phyloP scores from a whole-genome alignment of 2,797 vertebrate genomes.

The Gallinago stenura region DNA sequence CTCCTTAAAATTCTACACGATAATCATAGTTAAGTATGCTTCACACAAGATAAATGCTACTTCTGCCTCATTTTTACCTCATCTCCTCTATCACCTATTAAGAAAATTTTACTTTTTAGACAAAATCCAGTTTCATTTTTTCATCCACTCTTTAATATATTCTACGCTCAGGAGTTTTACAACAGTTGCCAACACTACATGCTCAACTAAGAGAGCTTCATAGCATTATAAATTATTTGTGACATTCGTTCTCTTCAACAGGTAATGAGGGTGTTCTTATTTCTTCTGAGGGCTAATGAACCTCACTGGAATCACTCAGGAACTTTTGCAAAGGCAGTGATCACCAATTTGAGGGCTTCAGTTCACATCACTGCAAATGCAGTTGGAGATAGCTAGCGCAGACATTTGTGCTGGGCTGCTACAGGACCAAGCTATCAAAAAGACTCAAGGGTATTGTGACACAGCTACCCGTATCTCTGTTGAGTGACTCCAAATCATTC shows the following conservation, averaged over 20 bases:
- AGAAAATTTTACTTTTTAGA: not conserved
- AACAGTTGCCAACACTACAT: fast-evolving
- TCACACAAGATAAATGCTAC: not conserved
- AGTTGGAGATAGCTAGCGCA: not conserved
- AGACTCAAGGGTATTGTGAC: fast-evolving
- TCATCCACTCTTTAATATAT: not conserved
- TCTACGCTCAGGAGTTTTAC: not conserved
- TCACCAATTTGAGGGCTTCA: not conserved
- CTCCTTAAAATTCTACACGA: not conserved
- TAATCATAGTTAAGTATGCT: not conserved
- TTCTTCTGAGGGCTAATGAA: fast-evolving
- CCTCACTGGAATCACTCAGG: not conserved
- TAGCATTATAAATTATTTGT: not conserved
- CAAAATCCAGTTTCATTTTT: not conserved
- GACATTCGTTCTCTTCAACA: not conserved
- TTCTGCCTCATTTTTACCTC: not conserved
- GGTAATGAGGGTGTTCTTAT: not conserved
- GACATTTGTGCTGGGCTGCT: not conserved
- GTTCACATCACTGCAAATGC: fast-evolving
- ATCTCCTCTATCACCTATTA: not conserved
- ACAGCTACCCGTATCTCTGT: not conserved
- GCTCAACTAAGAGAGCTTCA: not conserved
- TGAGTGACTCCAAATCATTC: too few relatives aligned
- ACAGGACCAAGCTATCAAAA: not conserved
- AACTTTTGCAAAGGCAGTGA: not conserved